phyloP scores from a whole-genome alignment of 2,797 vertebrate species.

The Gymnopithys bicolor region DNA sequence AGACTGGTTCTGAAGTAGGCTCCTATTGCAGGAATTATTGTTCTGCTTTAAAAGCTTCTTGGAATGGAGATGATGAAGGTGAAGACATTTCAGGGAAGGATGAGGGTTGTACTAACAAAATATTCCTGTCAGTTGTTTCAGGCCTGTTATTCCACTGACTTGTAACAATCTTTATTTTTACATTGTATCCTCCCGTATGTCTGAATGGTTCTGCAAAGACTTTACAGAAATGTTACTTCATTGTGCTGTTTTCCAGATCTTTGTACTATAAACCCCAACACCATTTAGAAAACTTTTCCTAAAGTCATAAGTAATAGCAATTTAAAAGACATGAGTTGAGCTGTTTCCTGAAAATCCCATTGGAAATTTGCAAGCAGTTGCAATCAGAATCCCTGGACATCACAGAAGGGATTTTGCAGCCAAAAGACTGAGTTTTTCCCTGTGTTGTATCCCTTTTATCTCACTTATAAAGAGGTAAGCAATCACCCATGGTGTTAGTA shows the following conservation, averaged over 20 bases:
- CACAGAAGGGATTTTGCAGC: background rate
- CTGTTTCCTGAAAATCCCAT: background rate
- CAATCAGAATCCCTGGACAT: background rate
- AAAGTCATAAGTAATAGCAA: background rate
- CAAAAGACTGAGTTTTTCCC: background rate
- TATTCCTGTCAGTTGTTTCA: background rate
- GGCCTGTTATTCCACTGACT: background rate
- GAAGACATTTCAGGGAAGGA: background rate
- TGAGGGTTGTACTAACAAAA: background rate
- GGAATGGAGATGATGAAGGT: background rate
- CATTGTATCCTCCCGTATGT: background rate
- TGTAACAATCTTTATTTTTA: background rate
- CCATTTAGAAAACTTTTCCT: background rate
- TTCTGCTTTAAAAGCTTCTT: background rate
- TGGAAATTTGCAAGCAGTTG: background rate
- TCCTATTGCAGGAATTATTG: background rate
- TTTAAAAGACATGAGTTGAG: background rate
- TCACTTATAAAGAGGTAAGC: background rate
- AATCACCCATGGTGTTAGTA: background rate
- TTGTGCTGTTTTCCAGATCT: background rate
- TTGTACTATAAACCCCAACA: background rate
- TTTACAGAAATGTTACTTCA: background rate
- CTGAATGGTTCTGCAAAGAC: background rate
- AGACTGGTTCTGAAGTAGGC: background rate
- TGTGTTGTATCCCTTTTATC: background rate